Conservation (phyloP, 2,113 vertebrate species). For the Gallinago media region DNA sequence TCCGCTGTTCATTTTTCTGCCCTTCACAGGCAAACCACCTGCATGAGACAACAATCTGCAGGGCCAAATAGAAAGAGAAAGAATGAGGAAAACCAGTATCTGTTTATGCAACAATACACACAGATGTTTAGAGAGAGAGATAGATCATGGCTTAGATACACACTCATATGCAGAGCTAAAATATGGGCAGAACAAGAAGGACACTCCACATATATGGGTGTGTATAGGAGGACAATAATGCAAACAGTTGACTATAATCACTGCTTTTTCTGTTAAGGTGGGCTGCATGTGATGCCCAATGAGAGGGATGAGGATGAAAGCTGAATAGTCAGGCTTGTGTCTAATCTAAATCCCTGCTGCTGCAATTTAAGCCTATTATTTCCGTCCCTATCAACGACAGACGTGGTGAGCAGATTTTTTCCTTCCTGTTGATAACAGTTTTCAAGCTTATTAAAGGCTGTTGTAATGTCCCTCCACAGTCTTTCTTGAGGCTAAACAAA, state of each 20-base stretch:
- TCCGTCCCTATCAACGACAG: conserved; percentile 22
- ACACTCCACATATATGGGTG: not conserved
- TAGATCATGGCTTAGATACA: not conserved
- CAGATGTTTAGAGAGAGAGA: not conserved
- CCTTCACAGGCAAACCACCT: not conserved
- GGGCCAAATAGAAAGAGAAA: not conserved
- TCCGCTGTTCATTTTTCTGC: not conserved
- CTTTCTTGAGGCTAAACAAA: not conserved
- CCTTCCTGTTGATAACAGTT: conserved; percentile 51
- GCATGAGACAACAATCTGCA: not conserved
- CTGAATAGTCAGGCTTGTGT: not conserved
- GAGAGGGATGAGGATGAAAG: not conserved
- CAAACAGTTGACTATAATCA: not conserved
- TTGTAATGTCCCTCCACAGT: not conserved
- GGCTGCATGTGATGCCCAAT: not conserved
- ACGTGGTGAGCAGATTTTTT: not conserved
- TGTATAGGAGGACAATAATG: not conserved
- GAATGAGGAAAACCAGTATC: not conserved
- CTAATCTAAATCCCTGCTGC: conserved; percentile 42
- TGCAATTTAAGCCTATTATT: conserved; percentile 58
- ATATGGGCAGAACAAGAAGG: not conserved
- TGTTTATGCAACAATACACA: not conserved
- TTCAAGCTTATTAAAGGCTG: not conserved
- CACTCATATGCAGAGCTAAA: not conserved
- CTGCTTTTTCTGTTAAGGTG: not conserved